Percentiles rank a stretch among this genome's conserved stretches.
Evolutionary conservation across 2,113 vertebrate genomes (phyloP).

Genomic region (Prunella himalayana): DNA sequence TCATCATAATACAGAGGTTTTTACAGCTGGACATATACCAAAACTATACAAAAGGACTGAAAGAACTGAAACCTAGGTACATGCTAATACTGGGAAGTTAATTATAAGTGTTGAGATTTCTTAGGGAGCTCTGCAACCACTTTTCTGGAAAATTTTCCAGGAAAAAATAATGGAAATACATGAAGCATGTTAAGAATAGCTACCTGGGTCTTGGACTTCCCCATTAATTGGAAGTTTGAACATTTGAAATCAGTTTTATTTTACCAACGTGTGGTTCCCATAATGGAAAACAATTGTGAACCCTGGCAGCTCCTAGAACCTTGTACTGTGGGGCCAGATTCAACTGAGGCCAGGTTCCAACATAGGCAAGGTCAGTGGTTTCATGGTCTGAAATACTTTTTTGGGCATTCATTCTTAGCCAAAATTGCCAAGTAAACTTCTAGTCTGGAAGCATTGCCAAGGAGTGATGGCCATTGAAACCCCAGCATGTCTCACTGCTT

Average conservation of each 20-base stretch:
- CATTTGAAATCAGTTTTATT: not conserved
- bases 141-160: not conserved
- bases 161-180: not conserved
- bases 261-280: not conserved
- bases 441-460: not conserved
- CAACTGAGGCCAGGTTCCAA: not conserved
- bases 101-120: not conserved
- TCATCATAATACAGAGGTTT: not conserved
- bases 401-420: not conserved
- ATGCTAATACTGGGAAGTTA: not conserved
- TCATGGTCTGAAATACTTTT: not conserved
- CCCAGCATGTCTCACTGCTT: not conserved
- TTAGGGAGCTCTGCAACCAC: not conserved
- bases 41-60: not conserved
- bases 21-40: not conserved
- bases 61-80: not conserved
- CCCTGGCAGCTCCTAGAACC: not conserved
- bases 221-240: not conserved
- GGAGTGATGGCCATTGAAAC: not conserved
- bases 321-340: not conserved
- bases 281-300: not conserved
- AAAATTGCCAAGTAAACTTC: not conserved
- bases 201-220: not conserved
- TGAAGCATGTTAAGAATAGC: not conserved
- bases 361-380: not conserved